Evolutionary conservation across 2,113 vertebrate genomes (phyloP).

Genomic region (Hippopotamus amphibius): DNA sequence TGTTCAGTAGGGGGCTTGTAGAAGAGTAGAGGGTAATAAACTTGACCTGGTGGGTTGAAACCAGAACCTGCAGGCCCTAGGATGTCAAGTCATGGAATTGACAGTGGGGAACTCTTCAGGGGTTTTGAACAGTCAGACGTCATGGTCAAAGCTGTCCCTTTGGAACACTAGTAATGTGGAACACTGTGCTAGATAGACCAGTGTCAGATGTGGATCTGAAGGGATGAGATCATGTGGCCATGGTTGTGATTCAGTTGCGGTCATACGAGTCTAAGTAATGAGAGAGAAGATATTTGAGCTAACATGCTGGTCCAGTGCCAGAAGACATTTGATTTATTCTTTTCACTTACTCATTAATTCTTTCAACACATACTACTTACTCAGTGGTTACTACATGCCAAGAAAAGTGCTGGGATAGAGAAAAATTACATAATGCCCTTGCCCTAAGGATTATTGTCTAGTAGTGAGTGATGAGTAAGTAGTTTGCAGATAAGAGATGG

Average conservation of each 20-base stretch:
- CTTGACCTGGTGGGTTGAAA: background rate
- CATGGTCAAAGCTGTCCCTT: background rate
- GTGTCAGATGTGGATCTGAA: background rate
- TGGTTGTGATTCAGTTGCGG: background rate
- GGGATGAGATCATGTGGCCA: background rate
- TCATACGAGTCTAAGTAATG: background rate
- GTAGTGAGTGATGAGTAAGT: background rate
- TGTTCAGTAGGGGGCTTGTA: background rate
- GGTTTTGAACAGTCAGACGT: background rate
- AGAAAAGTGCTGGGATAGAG: constrained; percentile 1
- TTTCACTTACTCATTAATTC: constrained; percentile 43
- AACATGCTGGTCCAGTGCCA: background rate
- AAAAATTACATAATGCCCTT: constrained; percentile 22
- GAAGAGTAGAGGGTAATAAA: background rate
- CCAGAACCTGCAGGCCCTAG: background rate
- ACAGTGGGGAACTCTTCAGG: background rate
- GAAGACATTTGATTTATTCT: constrained; percentile 37
- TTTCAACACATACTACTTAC: constrained; percentile 39
- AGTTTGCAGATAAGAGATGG: constrained; percentile 14
- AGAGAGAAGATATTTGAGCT: background rate
- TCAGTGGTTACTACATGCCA: background rate
- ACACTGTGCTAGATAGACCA: background rate
- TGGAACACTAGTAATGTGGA: background rate
- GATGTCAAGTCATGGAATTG: background rate
- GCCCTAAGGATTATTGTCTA: constrained; percentile 19